Conservation (phyloP, 2,113 vertebrate genomes). For the Brachypodius melanocephalos region DNA sequence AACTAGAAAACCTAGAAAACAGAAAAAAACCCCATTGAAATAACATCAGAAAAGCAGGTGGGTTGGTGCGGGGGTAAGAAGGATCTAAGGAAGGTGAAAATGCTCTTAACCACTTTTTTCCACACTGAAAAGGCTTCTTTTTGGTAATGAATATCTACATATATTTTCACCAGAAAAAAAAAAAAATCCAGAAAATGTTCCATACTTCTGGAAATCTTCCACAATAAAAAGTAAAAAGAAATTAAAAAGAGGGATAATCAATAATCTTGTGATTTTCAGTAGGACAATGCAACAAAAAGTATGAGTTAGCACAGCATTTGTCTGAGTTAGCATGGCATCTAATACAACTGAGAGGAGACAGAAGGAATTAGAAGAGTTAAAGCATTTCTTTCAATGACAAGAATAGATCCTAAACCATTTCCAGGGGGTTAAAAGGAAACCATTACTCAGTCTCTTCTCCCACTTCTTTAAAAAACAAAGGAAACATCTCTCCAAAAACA, state of each 20-base stretch:
- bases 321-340: neutral
- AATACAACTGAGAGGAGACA: neutral
- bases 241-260: accelerated
- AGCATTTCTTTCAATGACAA: neutral
- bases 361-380: neutral
- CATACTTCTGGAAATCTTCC: neutral
- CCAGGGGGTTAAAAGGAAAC: neutral
- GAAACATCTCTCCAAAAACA: neutral
- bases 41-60: neutral
- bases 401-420: neutral
- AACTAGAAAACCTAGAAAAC: neutral
- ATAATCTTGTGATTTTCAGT: neutral
- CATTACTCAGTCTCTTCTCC: neutral
- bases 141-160: neutral
- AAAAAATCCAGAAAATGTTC: neutral
- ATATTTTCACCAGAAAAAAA: neutral
- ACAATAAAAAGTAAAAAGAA: neutral
- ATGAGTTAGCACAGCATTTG: neutral
- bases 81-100: neutral
- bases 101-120: neutral
- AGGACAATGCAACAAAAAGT: neutral
- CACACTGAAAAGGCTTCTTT: neutral
- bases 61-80: neutral
- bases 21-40: neutral
- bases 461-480: neutral